A percentile compares a stretch with the other conserved stretches of the same genome.
These are phyloP conservation scores for Murina feae DNA, from an alignment of 2,113 vertebrate genomes.

Conservation along the genomic window DNA sequence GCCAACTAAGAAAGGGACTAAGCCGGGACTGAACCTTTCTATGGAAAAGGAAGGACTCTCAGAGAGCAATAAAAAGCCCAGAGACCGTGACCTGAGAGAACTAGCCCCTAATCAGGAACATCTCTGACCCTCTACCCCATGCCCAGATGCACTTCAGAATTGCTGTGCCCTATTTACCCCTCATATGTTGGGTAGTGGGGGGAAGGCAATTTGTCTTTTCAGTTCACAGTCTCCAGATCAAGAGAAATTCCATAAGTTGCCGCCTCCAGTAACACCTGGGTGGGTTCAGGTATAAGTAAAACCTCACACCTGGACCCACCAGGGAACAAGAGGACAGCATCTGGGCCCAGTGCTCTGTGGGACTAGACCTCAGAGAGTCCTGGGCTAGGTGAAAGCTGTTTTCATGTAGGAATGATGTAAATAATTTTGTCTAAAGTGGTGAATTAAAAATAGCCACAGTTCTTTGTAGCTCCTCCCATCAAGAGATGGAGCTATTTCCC, in stretches of 20 bases:
- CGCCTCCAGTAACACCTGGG: not conserved
- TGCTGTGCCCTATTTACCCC: not conserved
- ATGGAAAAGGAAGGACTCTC: not conserved
- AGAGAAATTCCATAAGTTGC: not conserved
- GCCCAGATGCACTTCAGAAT: not conserved
- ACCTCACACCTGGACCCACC: not conserved
- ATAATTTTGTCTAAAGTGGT: not conserved
- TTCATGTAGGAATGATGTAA: not conserved
- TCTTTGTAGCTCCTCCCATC: not conserved
- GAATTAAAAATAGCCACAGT: not conserved
- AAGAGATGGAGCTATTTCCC: not conserved
- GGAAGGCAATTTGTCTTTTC: not conserved
- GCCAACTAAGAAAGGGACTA: not conserved
- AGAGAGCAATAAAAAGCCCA: not conserved
- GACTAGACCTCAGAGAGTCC: not conserved
- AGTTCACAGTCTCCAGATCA: not conserved
- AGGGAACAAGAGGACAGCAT: not conserved
- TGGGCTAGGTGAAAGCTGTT: not conserved
- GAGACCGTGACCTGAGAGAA: not conserved
- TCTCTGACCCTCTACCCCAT: no score
- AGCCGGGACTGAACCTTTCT: not conserved
- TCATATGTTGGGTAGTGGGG: not conserved
- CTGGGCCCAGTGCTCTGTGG: not conserved
- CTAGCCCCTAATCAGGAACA: not conserved
- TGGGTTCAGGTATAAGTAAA: no score